Evolutionary conservation across 2,113 vertebrate species (phyloP).

Genomic region (Zapornia atra): DNA sequence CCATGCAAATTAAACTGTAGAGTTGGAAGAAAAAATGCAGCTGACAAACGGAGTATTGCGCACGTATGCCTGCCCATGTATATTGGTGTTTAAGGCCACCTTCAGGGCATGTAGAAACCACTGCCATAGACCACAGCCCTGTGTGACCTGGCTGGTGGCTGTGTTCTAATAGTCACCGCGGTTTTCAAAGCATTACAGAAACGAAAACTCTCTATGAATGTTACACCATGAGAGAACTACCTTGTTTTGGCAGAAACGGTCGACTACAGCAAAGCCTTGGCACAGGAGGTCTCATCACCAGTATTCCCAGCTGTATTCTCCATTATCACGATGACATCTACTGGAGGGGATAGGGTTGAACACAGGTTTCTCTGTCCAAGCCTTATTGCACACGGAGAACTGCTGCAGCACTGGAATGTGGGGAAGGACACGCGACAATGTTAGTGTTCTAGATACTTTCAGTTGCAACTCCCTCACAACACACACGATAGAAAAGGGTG

Average conservation of each 20-base stretch:
- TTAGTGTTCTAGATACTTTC: neutral
- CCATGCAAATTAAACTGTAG: neutral
- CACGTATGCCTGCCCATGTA: neutral
- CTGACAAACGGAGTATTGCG: neutral
- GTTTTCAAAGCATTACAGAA: neutral
- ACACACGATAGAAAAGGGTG: neutral
- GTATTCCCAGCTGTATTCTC: neutral
- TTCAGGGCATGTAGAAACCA: neutral
- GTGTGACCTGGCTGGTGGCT: neutral
- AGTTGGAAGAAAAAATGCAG: accelerated
- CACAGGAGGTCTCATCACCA: neutral
- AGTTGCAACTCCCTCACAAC: neutral
- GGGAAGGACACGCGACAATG: neutral
- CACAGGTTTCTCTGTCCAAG: neutral
- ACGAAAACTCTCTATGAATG: neutral
- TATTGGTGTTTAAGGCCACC: neutral
- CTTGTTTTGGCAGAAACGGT: neutral
- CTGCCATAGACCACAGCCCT: neutral
- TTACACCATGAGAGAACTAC: neutral
- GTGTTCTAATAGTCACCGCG: neutral
- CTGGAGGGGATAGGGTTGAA: constrained; percentile 52
- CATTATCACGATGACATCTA: constrained; percentile 66
- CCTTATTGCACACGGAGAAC: neutral
- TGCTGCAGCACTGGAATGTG: neutral
- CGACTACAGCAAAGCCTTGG: neutral